Evolutionary conservation across 2,113 vertebrate species (phyloP).

Genomic region (Calyptommatus sinebrachiatus): DNA sequence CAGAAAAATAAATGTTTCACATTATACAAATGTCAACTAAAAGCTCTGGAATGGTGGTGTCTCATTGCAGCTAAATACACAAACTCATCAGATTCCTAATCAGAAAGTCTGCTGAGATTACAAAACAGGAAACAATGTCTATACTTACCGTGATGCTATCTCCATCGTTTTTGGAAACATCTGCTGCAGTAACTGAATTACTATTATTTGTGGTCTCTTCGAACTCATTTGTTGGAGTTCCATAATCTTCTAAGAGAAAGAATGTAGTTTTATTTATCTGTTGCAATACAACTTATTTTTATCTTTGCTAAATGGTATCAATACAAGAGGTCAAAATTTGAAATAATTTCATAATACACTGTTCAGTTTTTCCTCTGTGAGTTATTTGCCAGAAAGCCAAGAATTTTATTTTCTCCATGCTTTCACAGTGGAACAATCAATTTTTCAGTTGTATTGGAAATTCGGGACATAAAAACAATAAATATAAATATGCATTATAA

Average conservation of each 20-base stretch:
- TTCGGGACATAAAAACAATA: no score
- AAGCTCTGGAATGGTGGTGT: not conserved
- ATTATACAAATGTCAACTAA: not conserved
- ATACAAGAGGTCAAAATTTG: conserved; percentile 11
- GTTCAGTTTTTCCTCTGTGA: not conserved
- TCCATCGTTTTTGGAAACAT: conserved; percentile 75
- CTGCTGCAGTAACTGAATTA: conserved; percentile 72
- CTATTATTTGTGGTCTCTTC: conserved; percentile 76
- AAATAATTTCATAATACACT: not conserved
- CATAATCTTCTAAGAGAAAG: conserved; percentile 76
- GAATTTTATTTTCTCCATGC: not conserved
- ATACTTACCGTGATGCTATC: conserved; percentile 92
- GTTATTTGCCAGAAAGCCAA: not conserved
- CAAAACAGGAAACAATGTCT: conserved; percentile 33
- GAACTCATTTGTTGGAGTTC: conserved; percentile 72
- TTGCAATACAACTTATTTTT: not conserved
- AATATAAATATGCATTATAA: not conserved
- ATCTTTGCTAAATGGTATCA: conserved; percentile 14
- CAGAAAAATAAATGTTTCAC: conserved; percentile 2
- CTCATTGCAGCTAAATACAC: not conserved
- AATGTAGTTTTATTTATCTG: conserved; percentile 30
- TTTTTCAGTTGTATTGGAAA: not conserved
- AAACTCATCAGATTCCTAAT: not conserved
- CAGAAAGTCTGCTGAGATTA: conserved; percentile 10
- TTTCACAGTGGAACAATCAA: not conserved